A percentile compares a stretch with the other conserved stretches of the same genome.
phyloP scores from a whole-genome alignment of 2,113 vertebrate genomes.

The Podiceps cristatus region DNA sequence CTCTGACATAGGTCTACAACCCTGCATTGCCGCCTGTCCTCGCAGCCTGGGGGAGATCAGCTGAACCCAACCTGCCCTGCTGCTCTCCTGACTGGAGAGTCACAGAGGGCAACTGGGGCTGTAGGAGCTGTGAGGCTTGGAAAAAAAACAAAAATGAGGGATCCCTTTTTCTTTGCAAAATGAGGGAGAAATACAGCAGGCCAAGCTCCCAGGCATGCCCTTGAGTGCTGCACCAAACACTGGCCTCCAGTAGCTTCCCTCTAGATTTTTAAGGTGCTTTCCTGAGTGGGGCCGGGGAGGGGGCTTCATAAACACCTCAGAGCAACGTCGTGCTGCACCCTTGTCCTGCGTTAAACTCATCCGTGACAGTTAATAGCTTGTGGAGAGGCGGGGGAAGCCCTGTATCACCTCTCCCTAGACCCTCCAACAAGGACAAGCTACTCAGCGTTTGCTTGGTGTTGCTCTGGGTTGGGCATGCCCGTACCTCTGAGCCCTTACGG shows the following conservation, averaged over 20 bases:
- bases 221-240: neutral
- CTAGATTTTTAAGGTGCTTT: neutral
- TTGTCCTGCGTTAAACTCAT: neutral
- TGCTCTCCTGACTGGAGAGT: neutral
- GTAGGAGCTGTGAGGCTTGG: neutral
- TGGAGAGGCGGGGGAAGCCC: neutral
- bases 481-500: neutral
- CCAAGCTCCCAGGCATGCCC: neutral
- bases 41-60: neutral
- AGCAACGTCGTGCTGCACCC: accelerated
- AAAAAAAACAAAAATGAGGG: neutral
- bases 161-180: neutral
- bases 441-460: neutral
- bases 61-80: neutral
- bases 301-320: neutral
- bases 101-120: neutral
- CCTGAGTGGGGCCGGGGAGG: neutral
- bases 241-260: neutral
- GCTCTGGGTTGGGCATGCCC: neutral
- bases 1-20: neutral
- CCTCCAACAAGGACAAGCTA: neutral
- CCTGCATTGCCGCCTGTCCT: neutral
- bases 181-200: neutral
- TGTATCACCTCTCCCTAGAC: accelerated
- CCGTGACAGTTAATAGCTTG: neutral